Conservation (phyloP, 2,797 vertebrate species). For the Falco cherrug region DNA sequence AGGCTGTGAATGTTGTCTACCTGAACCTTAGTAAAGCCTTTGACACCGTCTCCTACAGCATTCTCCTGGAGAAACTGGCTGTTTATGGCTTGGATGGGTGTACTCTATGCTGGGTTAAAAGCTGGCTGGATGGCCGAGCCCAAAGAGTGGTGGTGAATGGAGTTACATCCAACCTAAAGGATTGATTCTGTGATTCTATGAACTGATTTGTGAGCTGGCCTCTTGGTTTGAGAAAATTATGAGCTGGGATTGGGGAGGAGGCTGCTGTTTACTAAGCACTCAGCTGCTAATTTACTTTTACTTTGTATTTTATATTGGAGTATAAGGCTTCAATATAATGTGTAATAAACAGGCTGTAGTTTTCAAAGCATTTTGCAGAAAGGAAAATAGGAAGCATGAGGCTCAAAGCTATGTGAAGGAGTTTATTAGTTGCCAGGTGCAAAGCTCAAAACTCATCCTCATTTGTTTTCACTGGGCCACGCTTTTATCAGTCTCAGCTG, state of each 20-base stretch:
- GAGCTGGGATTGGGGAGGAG: not conserved
- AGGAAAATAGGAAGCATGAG: not conserved
- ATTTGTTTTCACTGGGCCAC: not conserved
- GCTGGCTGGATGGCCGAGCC: too few species aligned
- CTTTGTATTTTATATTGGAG: not conserved
- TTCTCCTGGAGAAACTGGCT: too few species aligned
- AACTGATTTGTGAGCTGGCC: not conserved
- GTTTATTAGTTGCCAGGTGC: not conserved
- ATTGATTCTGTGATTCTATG: not conserved
- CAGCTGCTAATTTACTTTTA: not conserved
- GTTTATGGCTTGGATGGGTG: too few species aligned
- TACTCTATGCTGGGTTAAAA: too few species aligned
- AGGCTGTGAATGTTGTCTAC: too few species aligned
- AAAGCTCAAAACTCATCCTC: not conserved
- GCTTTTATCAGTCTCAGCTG: not conserved
- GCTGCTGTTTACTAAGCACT: not conserved
- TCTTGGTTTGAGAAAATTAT: not conserved
- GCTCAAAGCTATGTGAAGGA: not conserved
- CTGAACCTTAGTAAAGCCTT: too few species aligned
- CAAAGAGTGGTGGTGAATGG: too few species aligned
- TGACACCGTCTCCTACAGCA: too few species aligned
- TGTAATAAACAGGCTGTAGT: not conserved
- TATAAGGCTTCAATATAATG: not conserved
- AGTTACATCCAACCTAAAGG: too few species aligned
- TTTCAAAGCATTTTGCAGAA: not conserved